Conservation (phyloP, 2,113 vertebrate genomes). For the Myodes glareolus region DNA sequence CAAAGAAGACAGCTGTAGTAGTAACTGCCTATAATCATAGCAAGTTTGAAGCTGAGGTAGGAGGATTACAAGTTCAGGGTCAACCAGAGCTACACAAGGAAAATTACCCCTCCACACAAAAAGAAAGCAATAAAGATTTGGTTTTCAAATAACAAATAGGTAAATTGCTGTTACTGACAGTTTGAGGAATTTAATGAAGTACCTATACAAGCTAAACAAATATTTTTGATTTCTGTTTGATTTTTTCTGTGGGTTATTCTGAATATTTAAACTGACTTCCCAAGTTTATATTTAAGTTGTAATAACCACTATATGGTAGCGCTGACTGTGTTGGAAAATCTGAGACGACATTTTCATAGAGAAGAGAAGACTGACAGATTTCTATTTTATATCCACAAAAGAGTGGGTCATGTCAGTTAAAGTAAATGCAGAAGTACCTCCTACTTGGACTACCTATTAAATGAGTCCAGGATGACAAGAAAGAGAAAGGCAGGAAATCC, state of each 20-base stretch:
- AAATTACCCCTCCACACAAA: not conserved
- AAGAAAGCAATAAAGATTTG: not conserved
- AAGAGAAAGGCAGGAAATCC: not conserved
- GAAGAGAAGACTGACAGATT: not conserved
- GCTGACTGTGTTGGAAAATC: not conserved
- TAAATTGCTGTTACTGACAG: not conserved
- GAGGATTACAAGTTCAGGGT: not conserved
- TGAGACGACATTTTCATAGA: not conserved
- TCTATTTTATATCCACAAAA: not conserved
- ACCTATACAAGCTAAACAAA: not conserved
- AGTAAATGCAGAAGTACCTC: not conserved
- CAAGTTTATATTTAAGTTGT: not conserved
- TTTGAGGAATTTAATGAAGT: not conserved
- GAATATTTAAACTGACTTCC: conserved; percentile 41
- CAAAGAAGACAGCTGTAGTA: not conserved
- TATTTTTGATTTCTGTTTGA: conserved; percentile 31
- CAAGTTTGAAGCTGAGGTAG: not conserved
- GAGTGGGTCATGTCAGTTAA: not conserved
- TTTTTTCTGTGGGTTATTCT: conserved; percentile 27
- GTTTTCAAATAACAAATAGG: conserved; percentile 24
- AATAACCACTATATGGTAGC: not conserved
- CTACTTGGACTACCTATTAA: not conserved
- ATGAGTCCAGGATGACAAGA: not conserved
- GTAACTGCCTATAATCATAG: not conserved
- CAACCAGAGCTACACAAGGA: not conserved